These are phyloP conservation scores for Spialia ferax DNA, from an alignment of 2,888 invertebrate genomes.

Conservation along the genomic window DNA sequence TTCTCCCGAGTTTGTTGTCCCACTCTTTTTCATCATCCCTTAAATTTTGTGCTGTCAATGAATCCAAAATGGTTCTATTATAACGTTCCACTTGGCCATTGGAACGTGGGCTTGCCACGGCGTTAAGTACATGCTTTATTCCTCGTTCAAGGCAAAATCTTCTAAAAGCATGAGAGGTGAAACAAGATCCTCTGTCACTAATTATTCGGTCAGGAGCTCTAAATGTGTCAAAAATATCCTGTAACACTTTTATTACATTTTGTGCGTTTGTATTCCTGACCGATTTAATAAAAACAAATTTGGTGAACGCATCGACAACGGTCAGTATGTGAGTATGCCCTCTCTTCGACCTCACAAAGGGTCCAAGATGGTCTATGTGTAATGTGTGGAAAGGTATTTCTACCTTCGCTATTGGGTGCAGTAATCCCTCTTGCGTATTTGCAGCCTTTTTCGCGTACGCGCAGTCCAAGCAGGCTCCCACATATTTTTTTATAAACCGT, in stretches of 20 bases:
- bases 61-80: not conserved
- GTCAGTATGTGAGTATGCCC: not conserved
- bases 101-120: not conserved
- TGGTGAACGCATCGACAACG: not conserved
- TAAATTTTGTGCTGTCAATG: not conserved
- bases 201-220: not conserved
- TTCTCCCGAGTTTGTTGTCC: not conserved
- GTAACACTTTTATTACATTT: not conserved
- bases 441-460: not conserved
- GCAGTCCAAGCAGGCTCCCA: not conserved
- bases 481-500: constrained; percentile 13
- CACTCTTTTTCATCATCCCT: not conserved
- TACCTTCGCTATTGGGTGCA: not conserved
- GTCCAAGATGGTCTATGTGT: constrained; percentile 17
- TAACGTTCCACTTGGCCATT: not conserved
- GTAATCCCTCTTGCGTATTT: not conserved
- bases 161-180: not conserved
- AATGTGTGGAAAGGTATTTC: constrained; percentile 14
- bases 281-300: not conserved
- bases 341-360: not conserved
- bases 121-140: not conserved
- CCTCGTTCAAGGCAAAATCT: not conserved
- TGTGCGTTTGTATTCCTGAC: not conserved
- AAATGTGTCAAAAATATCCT: not conserved
- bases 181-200: not conserved